phyloP scores from a whole-genome alignment of 30 jellyfish, hydroid and myxozoan species.

The Nemopilema nomurai region DNA sequence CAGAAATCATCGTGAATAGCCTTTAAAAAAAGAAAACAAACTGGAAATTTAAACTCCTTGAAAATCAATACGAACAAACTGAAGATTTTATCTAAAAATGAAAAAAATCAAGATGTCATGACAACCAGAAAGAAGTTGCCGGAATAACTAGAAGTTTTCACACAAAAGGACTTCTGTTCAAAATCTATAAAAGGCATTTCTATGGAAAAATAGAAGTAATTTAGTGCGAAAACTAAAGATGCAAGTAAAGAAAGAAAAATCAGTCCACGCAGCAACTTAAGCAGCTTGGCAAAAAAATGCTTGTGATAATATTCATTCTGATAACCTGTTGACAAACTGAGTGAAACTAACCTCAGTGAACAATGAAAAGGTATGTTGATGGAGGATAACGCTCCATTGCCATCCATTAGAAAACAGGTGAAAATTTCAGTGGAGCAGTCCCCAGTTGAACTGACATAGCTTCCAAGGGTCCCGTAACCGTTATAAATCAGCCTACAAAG shows the following conservation, averaged over 20 bases:
- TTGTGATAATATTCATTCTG: too few relatives aligned
- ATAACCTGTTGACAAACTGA: neutral
- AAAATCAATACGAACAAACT: neutral
- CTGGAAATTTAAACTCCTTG: neutral
- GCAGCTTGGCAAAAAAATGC: too few relatives aligned
- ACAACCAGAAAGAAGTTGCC: too few relatives aligned
- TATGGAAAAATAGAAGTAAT: too few relatives aligned
- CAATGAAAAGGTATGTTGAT: slow-evolving; percentile 93
- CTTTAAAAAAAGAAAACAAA: neutral
- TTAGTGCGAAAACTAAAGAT: too few relatives aligned
- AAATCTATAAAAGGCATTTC: too few relatives aligned
- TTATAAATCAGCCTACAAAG: slow-evolving; percentile 65
- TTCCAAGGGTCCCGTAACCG: slow-evolving; percentile 73
- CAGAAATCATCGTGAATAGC: neutral
- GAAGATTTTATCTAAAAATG: neutral
- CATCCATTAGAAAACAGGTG: slow-evolving; percentile 71
- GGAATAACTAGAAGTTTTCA: too few relatives aligned
- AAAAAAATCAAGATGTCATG: too few relatives aligned
- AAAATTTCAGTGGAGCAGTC: neutral
- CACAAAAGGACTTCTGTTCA: too few relatives aligned
- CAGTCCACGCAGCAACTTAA: too few relatives aligned
- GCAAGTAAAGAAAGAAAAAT: too few relatives aligned
- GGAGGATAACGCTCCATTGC: slow-evolving; percentile 68
- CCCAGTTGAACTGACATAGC: slow-evolving; percentile 36
- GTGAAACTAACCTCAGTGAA: slow-evolving; percentile 70